phyloP scores from a whole-genome alignment of 1,140 invertebrate genomes.

The Drosophila mojavensis region DNA sequence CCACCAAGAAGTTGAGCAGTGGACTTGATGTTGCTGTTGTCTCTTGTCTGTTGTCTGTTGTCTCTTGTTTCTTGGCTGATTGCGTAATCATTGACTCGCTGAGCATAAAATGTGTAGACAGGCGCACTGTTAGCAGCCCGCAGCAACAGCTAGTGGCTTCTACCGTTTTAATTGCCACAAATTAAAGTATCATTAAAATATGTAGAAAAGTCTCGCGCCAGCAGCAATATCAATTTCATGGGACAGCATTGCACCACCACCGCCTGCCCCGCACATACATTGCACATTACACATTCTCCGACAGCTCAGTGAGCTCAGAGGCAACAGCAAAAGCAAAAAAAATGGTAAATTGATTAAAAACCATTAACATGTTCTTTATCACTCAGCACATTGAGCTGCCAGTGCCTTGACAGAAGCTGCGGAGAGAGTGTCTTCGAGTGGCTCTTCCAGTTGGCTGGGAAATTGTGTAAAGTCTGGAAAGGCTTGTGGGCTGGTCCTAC shows the following conservation, averaged over 20 bases:
- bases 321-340: constrained; percentile 22
- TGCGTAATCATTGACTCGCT: constrained; percentile 54
- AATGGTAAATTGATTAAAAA: constrained; percentile 78
- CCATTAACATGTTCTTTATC: constrained; percentile 82
- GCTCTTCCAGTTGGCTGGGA: constrained; percentile 12
- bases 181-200: constrained; percentile 81
- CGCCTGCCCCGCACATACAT: constrained; percentile 15
- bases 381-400: constrained; percentile 61
- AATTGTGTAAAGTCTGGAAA: constrained; percentile 26
- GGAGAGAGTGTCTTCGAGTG: constrained; percentile 26
- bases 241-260: constrained; percentile 1
- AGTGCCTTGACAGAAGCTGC: background rate
- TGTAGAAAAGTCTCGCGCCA: constrained; percentile 51
- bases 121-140: background rate
- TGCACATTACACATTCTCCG: constrained; percentile 57
- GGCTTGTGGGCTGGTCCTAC: constrained; percentile 15
- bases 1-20: constrained; percentile 32
- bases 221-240: constrained; percentile 59
- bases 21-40: constrained; percentile 32
- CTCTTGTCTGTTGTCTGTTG: background rate
- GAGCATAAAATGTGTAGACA: constrained; percentile 18
- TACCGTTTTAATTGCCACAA: constrained; percentile 77
- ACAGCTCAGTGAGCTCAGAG: constrained; percentile 43
- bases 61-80: constrained; percentile 45
- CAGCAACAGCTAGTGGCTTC: constrained; percentile 13